phyloP scores from a whole-genome alignment of 2,888 invertebrate species.

The Eupithecia exiguata region DNA sequence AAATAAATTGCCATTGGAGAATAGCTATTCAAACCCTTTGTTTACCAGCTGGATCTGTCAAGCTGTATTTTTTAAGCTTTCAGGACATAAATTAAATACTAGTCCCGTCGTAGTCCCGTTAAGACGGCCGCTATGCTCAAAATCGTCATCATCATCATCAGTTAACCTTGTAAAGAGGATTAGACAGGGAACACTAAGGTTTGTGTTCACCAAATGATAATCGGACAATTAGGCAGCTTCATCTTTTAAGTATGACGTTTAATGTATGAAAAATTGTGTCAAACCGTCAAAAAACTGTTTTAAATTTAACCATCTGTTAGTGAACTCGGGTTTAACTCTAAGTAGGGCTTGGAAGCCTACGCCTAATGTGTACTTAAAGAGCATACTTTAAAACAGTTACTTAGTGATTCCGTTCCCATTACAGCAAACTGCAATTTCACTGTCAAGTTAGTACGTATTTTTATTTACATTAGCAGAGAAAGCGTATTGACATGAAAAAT shows the following conservation, averaged over 20 bases:
- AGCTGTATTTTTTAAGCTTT: background rate
- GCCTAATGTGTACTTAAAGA: background rate
- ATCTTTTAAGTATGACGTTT: too few species aligned
- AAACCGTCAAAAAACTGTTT: too few species aligned
- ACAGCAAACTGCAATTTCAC: background rate
- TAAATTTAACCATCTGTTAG: too few species aligned
- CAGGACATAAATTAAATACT: background rate
- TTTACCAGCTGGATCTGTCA: background rate
- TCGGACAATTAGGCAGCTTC: too few species aligned
- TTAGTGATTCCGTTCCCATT: background rate
- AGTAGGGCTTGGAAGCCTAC: too few species aligned
- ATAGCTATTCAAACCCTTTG: background rate
- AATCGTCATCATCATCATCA: background rate
- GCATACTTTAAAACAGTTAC: background rate
- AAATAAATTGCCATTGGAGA: background rate
- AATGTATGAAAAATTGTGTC: too few species aligned
- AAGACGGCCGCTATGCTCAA: background rate
- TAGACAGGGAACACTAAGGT: background rate
- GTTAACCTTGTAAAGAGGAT: background rate
- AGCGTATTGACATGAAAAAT: conserved; percentile 2
- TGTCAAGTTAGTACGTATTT: background rate
- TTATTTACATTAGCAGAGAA: background rate
- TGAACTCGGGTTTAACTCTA: too few species aligned
- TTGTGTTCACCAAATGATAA: too few species aligned
- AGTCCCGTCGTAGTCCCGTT: background rate